Conservation (phyloP, 92 coral and sea anemone genomes). For the Phenganax subtilis region DNA sequence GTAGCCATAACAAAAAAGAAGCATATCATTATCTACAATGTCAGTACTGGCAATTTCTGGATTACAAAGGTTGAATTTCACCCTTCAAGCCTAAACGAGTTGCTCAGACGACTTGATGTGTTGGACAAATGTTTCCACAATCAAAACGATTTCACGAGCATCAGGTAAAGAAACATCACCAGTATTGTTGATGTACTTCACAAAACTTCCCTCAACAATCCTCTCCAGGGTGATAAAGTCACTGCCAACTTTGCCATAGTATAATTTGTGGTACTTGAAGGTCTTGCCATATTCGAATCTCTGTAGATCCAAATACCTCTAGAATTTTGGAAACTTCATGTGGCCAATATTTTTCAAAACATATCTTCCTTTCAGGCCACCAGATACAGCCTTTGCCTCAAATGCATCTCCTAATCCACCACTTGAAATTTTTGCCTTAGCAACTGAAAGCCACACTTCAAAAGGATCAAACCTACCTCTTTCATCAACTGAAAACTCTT, state of each 20-base stretch:
- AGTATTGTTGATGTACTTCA: conserved; percentile 60
- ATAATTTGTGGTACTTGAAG: conserved; percentile 52
- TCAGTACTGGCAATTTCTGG: conserved; percentile 40
- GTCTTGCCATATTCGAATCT: conserved; percentile 44
- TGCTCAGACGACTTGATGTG: conserved; percentile 40
- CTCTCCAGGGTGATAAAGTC: conserved; percentile 54
- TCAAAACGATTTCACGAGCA: conserved; percentile 20
- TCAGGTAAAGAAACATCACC: conserved; percentile 41
- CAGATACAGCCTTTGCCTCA: conserved; percentile 42
- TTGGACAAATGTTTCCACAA: conserved; percentile 37
- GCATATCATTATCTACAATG: conserved; percentile 12
- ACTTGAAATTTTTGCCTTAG: conserved; percentile 47
- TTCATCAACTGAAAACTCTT: conserved; percentile 40
- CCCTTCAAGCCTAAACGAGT: conserved; percentile 32
- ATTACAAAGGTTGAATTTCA: conserved; percentile 16
- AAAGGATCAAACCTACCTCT: conserved; percentile 52
- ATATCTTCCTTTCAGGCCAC: conserved; percentile 47
- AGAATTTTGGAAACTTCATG: conserved; percentile 41
- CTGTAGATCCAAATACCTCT: conserved; percentile 35
- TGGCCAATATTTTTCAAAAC: conserved; percentile 49
- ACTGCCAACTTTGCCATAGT: conserved; percentile 48
- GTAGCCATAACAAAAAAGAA: conserved; percentile 57
- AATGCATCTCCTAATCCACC: conserved; percentile 56
- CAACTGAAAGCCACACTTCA: conserved; percentile 51
- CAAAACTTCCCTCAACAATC: conserved; percentile 45